phyloP scores from a whole-genome alignment of 2,888 invertebrate species.

The Rhorus exstirpatorius region DNA sequence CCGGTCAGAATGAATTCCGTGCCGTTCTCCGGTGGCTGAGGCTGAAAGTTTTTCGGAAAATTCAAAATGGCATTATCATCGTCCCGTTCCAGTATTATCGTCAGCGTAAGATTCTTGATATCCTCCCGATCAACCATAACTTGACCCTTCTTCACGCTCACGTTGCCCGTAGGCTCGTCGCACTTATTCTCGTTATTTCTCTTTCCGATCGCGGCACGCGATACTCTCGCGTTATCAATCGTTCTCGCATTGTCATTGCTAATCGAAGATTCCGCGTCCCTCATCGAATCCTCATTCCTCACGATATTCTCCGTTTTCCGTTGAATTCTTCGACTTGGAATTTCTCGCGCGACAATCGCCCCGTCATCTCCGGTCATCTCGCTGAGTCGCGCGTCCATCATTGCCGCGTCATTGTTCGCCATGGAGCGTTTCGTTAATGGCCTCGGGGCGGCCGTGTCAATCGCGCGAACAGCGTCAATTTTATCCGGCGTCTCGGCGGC shows the following conservation, averaged over 20 bases:
- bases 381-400: background rate
- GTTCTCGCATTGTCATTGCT: background rate
- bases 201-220: background rate
- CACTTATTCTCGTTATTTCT: constrained; percentile 10
- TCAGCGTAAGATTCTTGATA: constrained; percentile 74
- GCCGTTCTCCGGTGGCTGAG: constrained; percentile 72
- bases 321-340: constrained; percentile 3
- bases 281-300: background rate
- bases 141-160: constrained; percentile 68
- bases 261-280: background rate
- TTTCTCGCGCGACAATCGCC: background rate
- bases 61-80: constrained; percentile 70
- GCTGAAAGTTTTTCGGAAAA: constrained; percentile 76
- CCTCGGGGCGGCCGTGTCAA: background rate
- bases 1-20: constrained; percentile 74
- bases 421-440: constrained; percentile 2
- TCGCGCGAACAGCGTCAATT: background rate
- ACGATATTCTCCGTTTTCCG: background rate
- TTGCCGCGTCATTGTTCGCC: background rate
- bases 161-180: background rate
- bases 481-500: constrained; percentile 23
- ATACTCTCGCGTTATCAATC: background rate
- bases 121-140: constrained; percentile 75
- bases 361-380: background rate
- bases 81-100: constrained; percentile 75